Evolutionary conservation across 2,888 invertebrate genomes (phyloP).

Genomic region (Dryadula phaetusa): DNA sequence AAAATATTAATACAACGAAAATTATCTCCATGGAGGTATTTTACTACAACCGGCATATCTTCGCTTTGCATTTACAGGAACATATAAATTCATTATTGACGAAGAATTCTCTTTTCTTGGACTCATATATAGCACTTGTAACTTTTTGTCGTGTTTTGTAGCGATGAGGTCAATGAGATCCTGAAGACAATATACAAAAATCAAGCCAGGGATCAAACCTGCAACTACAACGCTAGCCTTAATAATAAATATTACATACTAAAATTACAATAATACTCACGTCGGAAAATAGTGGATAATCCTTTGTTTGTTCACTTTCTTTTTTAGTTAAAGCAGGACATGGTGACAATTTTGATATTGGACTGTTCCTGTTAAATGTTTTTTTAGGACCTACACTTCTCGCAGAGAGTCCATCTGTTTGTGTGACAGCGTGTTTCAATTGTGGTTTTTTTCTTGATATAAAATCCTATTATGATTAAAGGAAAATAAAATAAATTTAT

Average conservation of each 20-base stretch:
- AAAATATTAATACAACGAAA: background rate
- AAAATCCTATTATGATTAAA: background rate
- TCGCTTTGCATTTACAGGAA: slow-evolving; percentile 19
- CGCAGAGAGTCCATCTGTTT: slow-evolving; percentile 29
- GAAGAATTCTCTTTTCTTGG: slow-evolving; percentile 49
- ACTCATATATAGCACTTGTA: slow-evolving; percentile 56
- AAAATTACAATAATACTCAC: too few relatives aligned
- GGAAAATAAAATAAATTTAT: background rate
- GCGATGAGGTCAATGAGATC: slow-evolving; percentile 63
- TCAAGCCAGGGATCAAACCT: too few relatives aligned
- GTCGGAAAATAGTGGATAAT: slow-evolving; percentile 40
- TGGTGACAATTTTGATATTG: slow-evolving; percentile 7
- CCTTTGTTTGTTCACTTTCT: background rate
- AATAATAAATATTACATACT: too few relatives aligned
- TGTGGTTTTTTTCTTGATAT: slow-evolving; percentile 14
- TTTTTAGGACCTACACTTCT: background rate
- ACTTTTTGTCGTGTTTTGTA: slow-evolving; percentile 55
- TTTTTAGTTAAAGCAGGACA: slow-evolving; percentile 24
- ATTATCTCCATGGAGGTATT: slow-evolving; percentile 42
- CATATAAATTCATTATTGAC: slow-evolving; percentile 52
- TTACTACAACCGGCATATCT: slow-evolving; percentile 7
- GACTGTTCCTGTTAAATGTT: background rate
- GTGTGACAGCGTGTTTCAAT: slow-evolving; percentile 34
- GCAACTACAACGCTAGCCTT: too few relatives aligned
- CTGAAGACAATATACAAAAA: slow-evolving; percentile 53